A percentile compares a stretch with the other conserved stretches of the same genome.
phyloP scores from a whole-genome alignment of 2,113 vertebrate genomes.

The Megaptera novaeangliae region DNA sequence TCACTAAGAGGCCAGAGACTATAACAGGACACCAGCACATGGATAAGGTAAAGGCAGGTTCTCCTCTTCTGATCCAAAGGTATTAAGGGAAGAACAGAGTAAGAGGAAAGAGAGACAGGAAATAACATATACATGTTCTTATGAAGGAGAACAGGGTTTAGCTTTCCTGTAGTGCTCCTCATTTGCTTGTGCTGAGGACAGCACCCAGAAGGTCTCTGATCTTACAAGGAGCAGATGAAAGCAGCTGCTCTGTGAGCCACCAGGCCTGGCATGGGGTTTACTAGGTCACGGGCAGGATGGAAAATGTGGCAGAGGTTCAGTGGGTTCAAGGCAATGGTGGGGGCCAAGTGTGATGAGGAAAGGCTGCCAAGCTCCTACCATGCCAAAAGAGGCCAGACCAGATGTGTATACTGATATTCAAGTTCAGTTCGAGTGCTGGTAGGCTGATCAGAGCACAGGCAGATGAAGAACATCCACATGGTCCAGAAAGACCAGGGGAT shows the following conservation, averaged over 20 bases:
- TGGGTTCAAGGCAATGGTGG: background rate
- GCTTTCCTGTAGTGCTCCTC: background rate
- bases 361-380: background rate
- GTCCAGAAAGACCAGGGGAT: background rate
- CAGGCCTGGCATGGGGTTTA: background rate
- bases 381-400: background rate
- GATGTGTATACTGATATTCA: background rate
- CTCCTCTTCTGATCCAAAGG: background rate
- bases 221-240: background rate
- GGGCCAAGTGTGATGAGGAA: background rate
- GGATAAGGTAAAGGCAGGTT: background rate
- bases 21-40: background rate
- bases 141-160: background rate
- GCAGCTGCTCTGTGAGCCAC: background rate
- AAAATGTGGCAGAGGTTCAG: background rate
- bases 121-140: background rate
- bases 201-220: background rate
- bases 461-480: background rate
- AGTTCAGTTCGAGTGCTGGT: too few species aligned
- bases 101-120: background rate
- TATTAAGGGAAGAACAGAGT: background rate
- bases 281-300: background rate
- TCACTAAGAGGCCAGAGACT: background rate
- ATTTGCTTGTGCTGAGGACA: background rate
- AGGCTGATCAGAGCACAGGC: background rate